Conservation (phyloP, 2,797 vertebrate species). For the Eulemur mongoz region DNA sequence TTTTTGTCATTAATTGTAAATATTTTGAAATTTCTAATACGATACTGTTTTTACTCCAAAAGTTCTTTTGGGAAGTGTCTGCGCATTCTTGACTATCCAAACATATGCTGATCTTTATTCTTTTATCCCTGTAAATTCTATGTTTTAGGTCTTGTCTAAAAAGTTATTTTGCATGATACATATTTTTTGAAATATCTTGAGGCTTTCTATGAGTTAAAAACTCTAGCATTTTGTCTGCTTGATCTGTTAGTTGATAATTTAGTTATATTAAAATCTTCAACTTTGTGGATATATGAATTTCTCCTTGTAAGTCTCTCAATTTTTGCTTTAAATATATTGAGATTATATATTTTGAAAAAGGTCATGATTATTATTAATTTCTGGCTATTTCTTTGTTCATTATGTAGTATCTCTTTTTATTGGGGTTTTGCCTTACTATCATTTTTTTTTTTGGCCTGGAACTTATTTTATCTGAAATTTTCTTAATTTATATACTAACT, state of each 20-base stretch:
- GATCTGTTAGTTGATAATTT: neutral
- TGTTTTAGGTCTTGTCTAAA: neutral
- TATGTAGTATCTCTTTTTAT: neutral
- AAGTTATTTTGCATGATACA: neutral
- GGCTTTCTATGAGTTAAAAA: neutral
- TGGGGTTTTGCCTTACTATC: neutral
- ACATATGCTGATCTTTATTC: neutral
- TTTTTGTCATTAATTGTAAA: neutral
- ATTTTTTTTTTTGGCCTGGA: neutral
- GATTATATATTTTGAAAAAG: neutral
- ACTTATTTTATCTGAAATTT: neutral
- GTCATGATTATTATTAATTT: neutral
- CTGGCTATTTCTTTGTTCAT: neutral
- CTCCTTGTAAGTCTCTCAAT: neutral
- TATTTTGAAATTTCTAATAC: neutral
- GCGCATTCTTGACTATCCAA: neutral
- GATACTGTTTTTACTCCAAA: neutral
- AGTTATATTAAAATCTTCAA: neutral
- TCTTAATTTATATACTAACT: neutral
- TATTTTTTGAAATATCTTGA: neutral
- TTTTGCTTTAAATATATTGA: neutral
- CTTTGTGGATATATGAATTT: neutral
- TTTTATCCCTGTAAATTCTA: neutral
- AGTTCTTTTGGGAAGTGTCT: neutral
- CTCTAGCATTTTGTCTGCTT: neutral